phyloP scores from a whole-genome alignment of 2,888 invertebrate species.

The Melinopterus prodromus region DNA sequence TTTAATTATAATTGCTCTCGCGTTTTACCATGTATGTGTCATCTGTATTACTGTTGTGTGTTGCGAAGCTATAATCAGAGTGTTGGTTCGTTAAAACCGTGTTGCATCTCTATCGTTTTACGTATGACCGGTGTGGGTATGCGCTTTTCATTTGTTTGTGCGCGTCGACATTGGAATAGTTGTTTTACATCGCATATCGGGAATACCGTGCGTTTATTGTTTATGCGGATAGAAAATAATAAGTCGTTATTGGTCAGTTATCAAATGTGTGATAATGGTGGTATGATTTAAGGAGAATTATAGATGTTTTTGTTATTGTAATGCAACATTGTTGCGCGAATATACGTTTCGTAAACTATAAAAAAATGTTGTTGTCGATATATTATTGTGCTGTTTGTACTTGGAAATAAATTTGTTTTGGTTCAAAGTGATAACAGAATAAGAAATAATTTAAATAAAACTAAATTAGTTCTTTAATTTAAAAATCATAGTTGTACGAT shows the following conservation, averaged over 20 bases:
- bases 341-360: too few relatives aligned
- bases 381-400: too few relatives aligned
- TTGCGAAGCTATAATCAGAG: not conserved
- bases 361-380: too few relatives aligned
- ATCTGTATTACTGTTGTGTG: not conserved
- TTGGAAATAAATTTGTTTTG: too few relatives aligned
- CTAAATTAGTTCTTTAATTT: too few relatives aligned
- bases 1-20: not conserved
- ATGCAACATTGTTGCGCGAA: too few relatives aligned
- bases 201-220: not conserved
- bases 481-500: too few relatives aligned
- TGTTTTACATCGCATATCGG: not conserved
- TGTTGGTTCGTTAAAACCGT: not conserved
- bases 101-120: not conserved
- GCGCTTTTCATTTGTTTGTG: not conserved
- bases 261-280: not conserved
- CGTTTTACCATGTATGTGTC: not conserved
- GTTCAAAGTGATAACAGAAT: too few relatives aligned
- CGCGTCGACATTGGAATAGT: not conserved
- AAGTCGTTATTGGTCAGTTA: not conserved
- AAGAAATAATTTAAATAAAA: too few relatives aligned
- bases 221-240: not conserved
- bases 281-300: not conserved
- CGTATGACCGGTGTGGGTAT: not conserved
- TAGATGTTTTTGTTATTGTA: too few relatives aligned